These are phyloP conservation scores for Lacanobia oleracea DNA, from an alignment of 2,888 invertebrate species.

Conservation along the genomic window DNA sequence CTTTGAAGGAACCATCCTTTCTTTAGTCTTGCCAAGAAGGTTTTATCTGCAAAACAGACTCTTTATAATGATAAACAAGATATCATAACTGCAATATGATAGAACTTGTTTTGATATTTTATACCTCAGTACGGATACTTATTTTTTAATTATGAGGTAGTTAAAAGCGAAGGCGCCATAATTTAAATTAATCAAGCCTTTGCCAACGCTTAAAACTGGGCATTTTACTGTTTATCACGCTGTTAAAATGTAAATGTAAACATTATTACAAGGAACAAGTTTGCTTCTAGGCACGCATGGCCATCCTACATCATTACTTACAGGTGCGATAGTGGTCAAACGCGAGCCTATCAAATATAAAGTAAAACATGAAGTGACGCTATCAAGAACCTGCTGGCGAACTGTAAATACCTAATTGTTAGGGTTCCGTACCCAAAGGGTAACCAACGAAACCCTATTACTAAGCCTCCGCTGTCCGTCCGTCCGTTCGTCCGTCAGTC, in stretches of 20 bases:
- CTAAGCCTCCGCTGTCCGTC: no score
- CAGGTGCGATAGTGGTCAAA: neutral
- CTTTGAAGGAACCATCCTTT: no score
- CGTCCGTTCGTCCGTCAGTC: no score
- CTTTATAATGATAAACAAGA: neutral
- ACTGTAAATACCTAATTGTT: slow-evolving; percentile 9
- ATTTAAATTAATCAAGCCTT: slow-evolving; percentile 26
- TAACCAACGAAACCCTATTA: no score
- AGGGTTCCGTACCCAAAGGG: no score
- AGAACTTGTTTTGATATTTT: slow-evolving; percentile 2
- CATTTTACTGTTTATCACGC: slow-evolving; percentile 9
- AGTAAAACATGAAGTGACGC: neutral
- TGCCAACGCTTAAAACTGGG: neutral
- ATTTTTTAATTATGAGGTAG: slow-evolving; percentile 14
- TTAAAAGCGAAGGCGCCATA: slow-evolving; percentile 12
- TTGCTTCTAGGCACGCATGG: no score
- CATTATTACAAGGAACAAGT: slow-evolving; percentile 1
- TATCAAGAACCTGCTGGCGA: slow-evolving; percentile 1
- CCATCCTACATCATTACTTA: neutral
- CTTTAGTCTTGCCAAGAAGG: no score
- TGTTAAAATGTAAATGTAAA: slow-evolving; percentile 11
- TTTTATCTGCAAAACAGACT: no score
- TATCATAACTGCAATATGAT: neutral
- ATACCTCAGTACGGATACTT: neutral
- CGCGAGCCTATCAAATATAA: neutral